Percentiles rank a stretch among this genome's conserved stretches.
Conservation (phyloP, 2,797 vertebrate genomes). For the Numenius phaeopus region DNA sequence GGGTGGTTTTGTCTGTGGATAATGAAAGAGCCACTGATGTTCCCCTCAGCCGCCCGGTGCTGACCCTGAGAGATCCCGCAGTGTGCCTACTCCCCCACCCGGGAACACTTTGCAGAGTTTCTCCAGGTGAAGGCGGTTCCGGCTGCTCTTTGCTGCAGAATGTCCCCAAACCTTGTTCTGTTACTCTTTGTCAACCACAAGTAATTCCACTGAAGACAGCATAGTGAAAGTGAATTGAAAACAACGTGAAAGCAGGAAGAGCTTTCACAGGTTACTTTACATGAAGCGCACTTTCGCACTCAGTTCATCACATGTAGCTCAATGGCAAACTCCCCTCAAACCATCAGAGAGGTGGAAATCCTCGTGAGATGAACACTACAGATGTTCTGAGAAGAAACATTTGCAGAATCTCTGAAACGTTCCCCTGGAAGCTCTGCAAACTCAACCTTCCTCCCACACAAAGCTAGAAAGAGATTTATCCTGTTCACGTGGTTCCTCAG, state of each 20-base stretch:
- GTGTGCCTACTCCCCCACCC: rapidly evolving
- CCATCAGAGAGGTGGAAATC: background rate
- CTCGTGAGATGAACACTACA: background rate
- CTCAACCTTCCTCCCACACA: background rate
- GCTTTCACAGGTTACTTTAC: background rate
- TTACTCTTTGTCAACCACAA: background rate
- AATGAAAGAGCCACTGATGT: background rate
- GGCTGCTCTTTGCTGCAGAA: background rate
- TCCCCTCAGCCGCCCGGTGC: background rate
- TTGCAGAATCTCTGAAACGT: background rate
- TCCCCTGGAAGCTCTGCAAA: background rate
- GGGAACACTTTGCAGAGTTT: rapidly evolving
- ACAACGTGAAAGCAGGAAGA: rapidly evolving
- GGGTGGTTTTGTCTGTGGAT: rapidly evolving
- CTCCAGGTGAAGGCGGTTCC: background rate
- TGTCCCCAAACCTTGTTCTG: background rate
- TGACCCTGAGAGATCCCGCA: background rate
- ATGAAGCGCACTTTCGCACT: background rate
- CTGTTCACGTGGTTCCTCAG: background rate
- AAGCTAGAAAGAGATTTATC: background rate
- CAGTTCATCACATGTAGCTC: background rate
- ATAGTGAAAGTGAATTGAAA: background rate
- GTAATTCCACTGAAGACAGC: background rate
- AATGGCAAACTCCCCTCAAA: background rate
- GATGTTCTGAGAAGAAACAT: background rate